Base-by-base conservation (phyloP, 2,797 vertebrate genomes). In the Parambassis ranga region DNA sequence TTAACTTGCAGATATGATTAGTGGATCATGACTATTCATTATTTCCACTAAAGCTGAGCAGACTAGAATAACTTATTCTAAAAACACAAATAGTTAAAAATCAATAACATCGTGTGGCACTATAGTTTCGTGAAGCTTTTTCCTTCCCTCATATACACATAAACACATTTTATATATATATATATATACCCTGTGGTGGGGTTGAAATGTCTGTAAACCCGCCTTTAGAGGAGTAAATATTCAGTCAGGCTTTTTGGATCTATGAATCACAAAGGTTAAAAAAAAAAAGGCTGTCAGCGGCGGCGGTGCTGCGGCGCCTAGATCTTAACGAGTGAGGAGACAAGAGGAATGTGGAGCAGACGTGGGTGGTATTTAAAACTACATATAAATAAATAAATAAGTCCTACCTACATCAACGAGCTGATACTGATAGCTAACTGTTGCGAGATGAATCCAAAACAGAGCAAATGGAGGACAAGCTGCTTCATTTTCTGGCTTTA, bases 291-390 rank as follows among this genome's bases (percentile, higher is more conserved):
- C 86, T 92, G 90, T 91, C 89, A 88, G 82, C 86, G 80, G 82
- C 86, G 80, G 69, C 39, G 46, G 38, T 77, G 78, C 81, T 72
- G 85, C 74, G 80, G 83, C 64, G 86, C 74, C 82, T 57, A 75
- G 85, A 89, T 88, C 87, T 73, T 65, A 86, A 82, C 75, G 53
- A 81, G 80, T 69, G 71, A 76, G 61, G 70, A 90, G 84, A 90
- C 71, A 80, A 79, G 83, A 83, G 83, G 69, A 86, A 89, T 86
- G 82, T 84, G 83, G 87, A 90, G 85, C 86, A 90, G 83, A 88
- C 79, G 89, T 92, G 90, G 89, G 90, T 77, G 90, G 90, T 91
- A 84, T 92, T 91, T 87, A 90, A 91, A 91, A 89, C 83, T 82
- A 87, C 77, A 91, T 87, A 89, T 89, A 87, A 90, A 90, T 90